Conservation (phyloP, 1,140 invertebrate genomes). For the Trichonephila inaurata region DNA sequence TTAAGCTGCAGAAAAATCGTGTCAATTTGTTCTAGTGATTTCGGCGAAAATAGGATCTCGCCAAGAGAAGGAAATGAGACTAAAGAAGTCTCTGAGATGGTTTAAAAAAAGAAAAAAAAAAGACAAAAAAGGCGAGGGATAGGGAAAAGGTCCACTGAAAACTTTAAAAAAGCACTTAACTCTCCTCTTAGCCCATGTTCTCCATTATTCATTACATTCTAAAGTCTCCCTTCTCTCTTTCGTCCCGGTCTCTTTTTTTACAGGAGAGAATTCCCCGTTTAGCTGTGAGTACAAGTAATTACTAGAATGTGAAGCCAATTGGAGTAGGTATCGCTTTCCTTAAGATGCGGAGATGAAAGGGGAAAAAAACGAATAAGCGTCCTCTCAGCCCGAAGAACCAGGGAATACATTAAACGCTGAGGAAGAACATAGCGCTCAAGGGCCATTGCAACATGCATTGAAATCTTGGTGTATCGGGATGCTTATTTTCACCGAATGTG, state of each 20-base stretch:
- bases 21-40: constrained; percentile 77
- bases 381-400: constrained; percentile 11
- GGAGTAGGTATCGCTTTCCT: constrained; percentile 66
- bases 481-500: constrained; percentile 58
- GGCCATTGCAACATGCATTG: constrained; percentile 40
- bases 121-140: not conserved
- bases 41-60: constrained; percentile 74
- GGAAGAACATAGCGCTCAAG: not conserved
- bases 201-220: constrained; percentile 77
- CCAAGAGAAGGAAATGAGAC: not conserved
- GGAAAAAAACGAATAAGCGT: constrained; percentile 21
- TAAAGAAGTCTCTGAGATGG: not conserved
- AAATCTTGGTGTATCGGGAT: constrained; percentile 44
- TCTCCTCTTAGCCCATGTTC: constrained; percentile 62
- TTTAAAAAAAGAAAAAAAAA: constrained; percentile 37
- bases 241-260: constrained; percentile 39
- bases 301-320: constrained; percentile 76
- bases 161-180: constrained; percentile 72
- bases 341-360: constrained; percentile 15
- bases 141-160: constrained; percentile 36
- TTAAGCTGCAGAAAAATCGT: constrained; percentile 77
- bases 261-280: constrained; percentile 64
- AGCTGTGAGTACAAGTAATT: constrained; percentile 76
- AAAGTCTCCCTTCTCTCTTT: constrained; percentile 59
- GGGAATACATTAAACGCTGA: constrained; percentile 72